Base-by-base conservation (phyloP, 2,797 vertebrate species). In the Borostomias antarcticus region DNA sequence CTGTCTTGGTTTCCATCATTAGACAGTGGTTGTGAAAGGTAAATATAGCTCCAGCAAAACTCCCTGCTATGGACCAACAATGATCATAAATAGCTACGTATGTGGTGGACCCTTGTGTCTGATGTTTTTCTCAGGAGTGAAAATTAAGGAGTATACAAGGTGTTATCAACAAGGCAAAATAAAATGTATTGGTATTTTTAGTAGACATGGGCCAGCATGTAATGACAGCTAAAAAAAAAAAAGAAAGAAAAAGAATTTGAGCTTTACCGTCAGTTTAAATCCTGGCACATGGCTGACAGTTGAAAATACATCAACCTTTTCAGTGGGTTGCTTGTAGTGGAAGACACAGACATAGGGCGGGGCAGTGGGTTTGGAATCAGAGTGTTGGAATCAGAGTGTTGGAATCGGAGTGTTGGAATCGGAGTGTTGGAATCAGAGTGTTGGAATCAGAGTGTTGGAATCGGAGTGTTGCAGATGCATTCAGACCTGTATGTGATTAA, bases 231-330 rank as follows among this genome's bases (percentile, higher is more conserved):
- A 76, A 26, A 47, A 50, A 6, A 26, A 1, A 51, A 61, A 68
- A 40, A 40, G 37, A 40, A 40, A 40, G 5, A 40, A 11, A n/a
- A n/a, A n/a, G n/a, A n/a, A n/a, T n/a, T n/a, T 29, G 25, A 23
- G 43, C 69, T 77, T 66, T 72, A 30, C 65, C 5, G 19, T 76
- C 73, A 79, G 25, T 23, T 56, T 47, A 35, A 48, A 74, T 62
- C 60, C 63, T 58, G 2, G 59, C 52, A 26, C 64, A 43, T 3
- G 56, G 51, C 68, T 66, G 66, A 71, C 65, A 58, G 59, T 4
- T 29, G 47, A 69, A 78, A 82, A 82, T 65, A 70, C 78, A 77
- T 79, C 62, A 80, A 85, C 77, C 78, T 81, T 82, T 82, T 71
- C 6, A 3, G 51, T 40, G 58, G 72, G 68, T 23, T 57, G 53